These are phyloP conservation scores for Etheostoma spectabile DNA, from an alignment of 2,113 vertebrate species.

Conservation along the genomic window DNA sequence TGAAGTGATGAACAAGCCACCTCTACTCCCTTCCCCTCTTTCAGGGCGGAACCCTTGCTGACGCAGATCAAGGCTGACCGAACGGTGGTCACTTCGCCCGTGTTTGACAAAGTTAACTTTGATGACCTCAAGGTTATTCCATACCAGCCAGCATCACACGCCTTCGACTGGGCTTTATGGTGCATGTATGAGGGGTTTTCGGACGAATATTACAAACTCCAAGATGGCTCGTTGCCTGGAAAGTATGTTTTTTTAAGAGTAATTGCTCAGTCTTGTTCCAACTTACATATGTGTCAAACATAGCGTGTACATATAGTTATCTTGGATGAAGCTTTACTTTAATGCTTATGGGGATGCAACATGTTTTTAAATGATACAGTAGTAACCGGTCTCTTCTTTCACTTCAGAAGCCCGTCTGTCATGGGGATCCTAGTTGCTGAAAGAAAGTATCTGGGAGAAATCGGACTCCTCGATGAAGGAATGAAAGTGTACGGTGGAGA, in stretches of 20 bases:
- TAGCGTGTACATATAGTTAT: background rate
- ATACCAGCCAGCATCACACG: slow-evolving; percentile 53
- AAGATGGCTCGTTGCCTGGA: slow-evolving; percentile 75
- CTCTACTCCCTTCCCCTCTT: background rate
- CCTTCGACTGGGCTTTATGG: slow-evolving; percentile 83
- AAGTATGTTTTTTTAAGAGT: slow-evolving; percentile 70
- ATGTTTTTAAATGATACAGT: background rate
- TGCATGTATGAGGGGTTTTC: slow-evolving; percentile 79
- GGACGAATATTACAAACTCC: slow-evolving; percentile 72
- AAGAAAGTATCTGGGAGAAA: slow-evolving; percentile 91
- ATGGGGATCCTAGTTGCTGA: slow-evolving; percentile 95
- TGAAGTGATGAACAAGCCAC: background rate
- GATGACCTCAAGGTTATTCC: slow-evolving; percentile 65
- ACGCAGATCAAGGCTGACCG: slow-evolving; percentile 78
- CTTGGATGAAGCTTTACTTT: background rate
- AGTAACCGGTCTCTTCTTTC: background rate
- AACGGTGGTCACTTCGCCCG: slow-evolving; percentile 75
- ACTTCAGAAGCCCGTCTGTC: slow-evolving; percentile 90
- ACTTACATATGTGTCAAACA: background rate
- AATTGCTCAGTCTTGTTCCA: background rate
- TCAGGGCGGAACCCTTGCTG: slow-evolving; percentile 81
- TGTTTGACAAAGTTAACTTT: slow-evolving; percentile 80
- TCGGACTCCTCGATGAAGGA: slow-evolving; percentile 91
- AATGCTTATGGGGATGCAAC: background rate
- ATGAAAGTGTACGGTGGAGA: slow-evolving; percentile 96